These are phyloP conservation scores for Chloebia gouldiae DNA, from an alignment of 2,113 vertebrate species.

Conservation along the genomic window DNA sequence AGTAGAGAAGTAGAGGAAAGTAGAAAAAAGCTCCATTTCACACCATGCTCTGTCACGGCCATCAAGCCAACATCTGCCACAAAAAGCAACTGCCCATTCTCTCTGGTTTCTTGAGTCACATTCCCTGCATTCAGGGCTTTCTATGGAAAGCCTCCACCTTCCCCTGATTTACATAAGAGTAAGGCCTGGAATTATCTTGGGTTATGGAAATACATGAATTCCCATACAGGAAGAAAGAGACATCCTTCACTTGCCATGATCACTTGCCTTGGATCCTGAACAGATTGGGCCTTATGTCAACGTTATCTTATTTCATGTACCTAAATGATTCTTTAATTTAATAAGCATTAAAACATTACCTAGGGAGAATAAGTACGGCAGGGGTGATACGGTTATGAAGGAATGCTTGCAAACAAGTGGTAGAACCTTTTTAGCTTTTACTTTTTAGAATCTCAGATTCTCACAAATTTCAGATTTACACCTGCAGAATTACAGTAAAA, in stretches of 20 bases:
- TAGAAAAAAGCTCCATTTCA: background rate
- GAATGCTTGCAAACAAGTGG: background rate
- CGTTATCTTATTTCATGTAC: background rate
- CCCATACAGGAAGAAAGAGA: background rate
- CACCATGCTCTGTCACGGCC: background rate
- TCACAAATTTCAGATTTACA: background rate
- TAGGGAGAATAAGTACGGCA: background rate
- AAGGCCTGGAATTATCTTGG: background rate
- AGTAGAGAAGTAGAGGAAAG: background rate
- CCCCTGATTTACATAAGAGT: background rate
- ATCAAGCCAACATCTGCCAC: background rate
- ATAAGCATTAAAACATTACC: background rate
- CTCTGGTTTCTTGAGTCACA: background rate
- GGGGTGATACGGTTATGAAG: fast-evolving
- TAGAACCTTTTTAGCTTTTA: background rate
- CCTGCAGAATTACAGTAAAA: background rate
- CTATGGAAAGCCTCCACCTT: background rate
- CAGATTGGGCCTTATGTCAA: background rate
- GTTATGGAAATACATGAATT: background rate
- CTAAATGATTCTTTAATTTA: background rate
- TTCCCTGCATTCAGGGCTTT: background rate
- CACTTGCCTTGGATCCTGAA: background rate
- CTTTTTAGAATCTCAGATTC: background rate
- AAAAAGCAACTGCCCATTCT: background rate
- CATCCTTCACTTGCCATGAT: background rate